These are phyloP conservation scores for Drosophila peninsularis DNA, from an alignment of 2,888 invertebrate genomes.

Conservation along the genomic window DNA sequence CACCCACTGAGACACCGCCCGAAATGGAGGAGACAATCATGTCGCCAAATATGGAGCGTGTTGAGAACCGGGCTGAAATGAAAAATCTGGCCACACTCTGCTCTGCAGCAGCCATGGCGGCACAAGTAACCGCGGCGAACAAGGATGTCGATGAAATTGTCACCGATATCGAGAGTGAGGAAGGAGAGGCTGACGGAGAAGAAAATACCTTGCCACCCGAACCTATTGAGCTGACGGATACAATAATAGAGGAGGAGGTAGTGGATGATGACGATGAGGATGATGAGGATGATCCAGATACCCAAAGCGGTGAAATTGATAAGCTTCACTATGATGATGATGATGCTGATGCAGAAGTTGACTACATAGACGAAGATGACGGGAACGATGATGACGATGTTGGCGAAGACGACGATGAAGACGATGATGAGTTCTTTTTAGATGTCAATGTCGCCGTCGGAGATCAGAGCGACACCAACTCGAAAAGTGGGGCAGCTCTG, in stretches of 20 bases:
- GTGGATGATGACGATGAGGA: slow-evolving; percentile 71
- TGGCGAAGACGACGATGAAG: slow-evolving; percentile 70
- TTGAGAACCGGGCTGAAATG: slow-evolving; percentile 75
- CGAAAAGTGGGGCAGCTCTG: slow-evolving; percentile 54
- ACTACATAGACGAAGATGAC: slow-evolving; percentile 80
- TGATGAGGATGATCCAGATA: slow-evolving; percentile 74
- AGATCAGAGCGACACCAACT: slow-evolving; percentile 46
- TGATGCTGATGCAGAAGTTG: slow-evolving; percentile 70
- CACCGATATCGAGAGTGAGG: slow-evolving; percentile 57
- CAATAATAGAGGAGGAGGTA: slow-evolving; percentile 61
- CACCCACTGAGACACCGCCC: slow-evolving; percentile 84
- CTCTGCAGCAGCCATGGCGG: slow-evolving; percentile 80
- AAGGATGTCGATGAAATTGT: slow-evolving; percentile 50
- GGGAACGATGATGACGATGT: slow-evolving; percentile 61
- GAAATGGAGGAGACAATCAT: slow-evolving; percentile 76
- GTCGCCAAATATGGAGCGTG: slow-evolving; percentile 51
- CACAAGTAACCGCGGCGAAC: slow-evolving; percentile 67
- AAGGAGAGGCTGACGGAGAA: slow-evolving; percentile 46
- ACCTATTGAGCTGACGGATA: slow-evolving; percentile 62
- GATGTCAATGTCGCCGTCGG: slow-evolving; percentile 67
- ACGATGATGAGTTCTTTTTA: slow-evolving; percentile 71
- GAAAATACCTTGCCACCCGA: slow-evolving; percentile 73
- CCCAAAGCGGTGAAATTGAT: slow-evolving; percentile 79
- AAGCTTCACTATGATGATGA: slow-evolving; percentile 60
- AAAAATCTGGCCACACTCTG: slow-evolving; percentile 82